Base-by-base conservation (phyloP, 2,888 invertebrate species). In the Pristionchus mayeri region DNA sequence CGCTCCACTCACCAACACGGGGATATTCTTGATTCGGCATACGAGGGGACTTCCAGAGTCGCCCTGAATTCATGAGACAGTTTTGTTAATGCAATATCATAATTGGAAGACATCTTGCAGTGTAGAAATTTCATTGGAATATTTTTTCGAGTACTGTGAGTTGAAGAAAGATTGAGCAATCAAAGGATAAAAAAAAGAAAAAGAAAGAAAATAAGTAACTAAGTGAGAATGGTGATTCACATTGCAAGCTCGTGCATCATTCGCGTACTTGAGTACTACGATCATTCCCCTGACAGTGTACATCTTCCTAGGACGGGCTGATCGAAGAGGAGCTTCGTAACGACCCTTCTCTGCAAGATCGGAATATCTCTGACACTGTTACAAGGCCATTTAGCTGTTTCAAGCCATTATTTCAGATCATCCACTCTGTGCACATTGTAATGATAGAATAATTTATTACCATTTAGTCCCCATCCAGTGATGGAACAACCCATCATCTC, bases 31-130 rank as follows among this genome's bases (percentile, higher is more conserved):
- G 50, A 71, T 67, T 0, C n/a, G 27, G 40, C 83, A 83, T 11
- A 83, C 52, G 30, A 83, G 71, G 0, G 83, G 83, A 18, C 83
- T 83, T 50, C 83, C 83, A 16, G 83, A 83, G 40, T 83, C 83
- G 27, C 83, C 83, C 83, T 83, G 27, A 50, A 60, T 40, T 13
- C 44, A 44, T 44, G 44, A 34, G 54, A 54, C 18, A 27, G 18
- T 80, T 37, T 27, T 24, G 11, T 13, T 9, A 9, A 44, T 44
- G n/a, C n/a, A n/a, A n/a, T n/a, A n/a, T n/a, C n/a, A n/a, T n/a
- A n/a, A n/a, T n/a, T n/a, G n/a, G n/a, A n/a, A n/a, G n/a, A n/a
- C n/a, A n/a, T n/a, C n/a, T n/a, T n/a, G n/a, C n/a, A n/a, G n/a
- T n/a, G n/a, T n/a, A n/a, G n/a, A n/a, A n/a, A n/a, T n/a, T n/a